Evolutionary conservation across 2,888 invertebrate species (phyloP).

Genomic region (Caenorhabditis sp.): DNA sequence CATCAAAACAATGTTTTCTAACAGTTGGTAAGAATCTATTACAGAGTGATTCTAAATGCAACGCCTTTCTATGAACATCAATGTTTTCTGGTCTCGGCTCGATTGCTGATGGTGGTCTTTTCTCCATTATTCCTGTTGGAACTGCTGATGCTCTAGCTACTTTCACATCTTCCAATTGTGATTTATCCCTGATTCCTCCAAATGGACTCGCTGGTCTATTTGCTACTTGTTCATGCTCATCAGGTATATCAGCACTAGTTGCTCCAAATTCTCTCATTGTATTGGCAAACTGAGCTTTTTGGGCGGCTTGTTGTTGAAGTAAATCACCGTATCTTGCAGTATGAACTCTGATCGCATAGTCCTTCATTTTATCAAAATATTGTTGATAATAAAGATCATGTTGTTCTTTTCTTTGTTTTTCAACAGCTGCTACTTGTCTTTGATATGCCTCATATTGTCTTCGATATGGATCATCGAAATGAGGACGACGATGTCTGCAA

Average conservation of each 20-base stretch:
- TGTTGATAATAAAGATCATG: constrained; percentile 48
- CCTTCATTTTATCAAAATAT: constrained; percentile 52
- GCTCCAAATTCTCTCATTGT: constrained; percentile 48
- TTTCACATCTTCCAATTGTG: constrained; percentile 23
- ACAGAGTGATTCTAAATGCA: constrained; percentile 37
- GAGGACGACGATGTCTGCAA: constrained; percentile 2
- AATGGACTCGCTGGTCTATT: constrained; percentile 31
- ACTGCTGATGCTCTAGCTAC: constrained; percentile 21
- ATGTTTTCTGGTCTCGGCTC: constrained; percentile 37
- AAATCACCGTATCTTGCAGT: constrained; percentile 43
- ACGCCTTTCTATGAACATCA: constrained; percentile 33
- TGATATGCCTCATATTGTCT: constrained; percentile 27
- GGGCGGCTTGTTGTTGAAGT: constrained; percentile 35
- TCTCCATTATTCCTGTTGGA: constrained; percentile 24
- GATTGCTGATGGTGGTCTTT: constrained; percentile 32
- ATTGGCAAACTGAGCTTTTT: constrained; percentile 36
- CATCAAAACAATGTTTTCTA: constrained; percentile 47
- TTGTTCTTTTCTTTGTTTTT: constrained; percentile 19
- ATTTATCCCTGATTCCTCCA: constrained; percentile 40
- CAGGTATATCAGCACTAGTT: constrained; percentile 25
- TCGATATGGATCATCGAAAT: constrained; percentile 17
- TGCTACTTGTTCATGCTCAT: constrained; percentile 5
- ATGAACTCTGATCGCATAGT: constrained; percentile 45
- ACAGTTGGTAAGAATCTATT: constrained; percentile 50
- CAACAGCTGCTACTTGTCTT: constrained; percentile 25